These are phyloP conservation scores for Streptopelia turtur DNA, from an alignment of 2,797 vertebrate species.

Conservation along the genomic window DNA sequence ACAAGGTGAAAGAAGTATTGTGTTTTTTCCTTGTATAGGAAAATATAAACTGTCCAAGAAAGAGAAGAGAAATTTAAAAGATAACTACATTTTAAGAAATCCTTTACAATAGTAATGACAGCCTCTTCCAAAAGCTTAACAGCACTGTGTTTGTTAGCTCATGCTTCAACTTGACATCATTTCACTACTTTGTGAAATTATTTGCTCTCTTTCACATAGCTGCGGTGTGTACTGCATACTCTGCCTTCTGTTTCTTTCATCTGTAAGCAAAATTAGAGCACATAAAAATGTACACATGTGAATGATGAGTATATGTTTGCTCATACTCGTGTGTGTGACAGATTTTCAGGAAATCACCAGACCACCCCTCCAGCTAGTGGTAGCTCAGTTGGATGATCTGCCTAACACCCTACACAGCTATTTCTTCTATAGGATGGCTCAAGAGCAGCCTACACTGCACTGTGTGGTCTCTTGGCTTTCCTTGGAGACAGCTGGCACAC, in stretches of 20 bases:
- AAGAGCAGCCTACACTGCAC: not conserved
- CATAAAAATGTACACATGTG: not conserved
- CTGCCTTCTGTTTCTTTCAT: not conserved
- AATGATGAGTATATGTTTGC: not conserved
- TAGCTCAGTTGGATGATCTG: not conserved
- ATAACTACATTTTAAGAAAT: not conserved
- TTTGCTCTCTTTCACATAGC: not conserved
- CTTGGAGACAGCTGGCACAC: not conserved
- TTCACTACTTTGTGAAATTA: not conserved
- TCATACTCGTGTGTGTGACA: accelerated
- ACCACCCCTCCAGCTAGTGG: not conserved
- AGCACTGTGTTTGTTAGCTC: not conserved
- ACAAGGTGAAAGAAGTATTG: not conserved
- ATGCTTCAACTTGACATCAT: not conserved
- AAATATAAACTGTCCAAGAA: not conserved
- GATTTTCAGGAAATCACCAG: not conserved
- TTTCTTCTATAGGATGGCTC: not conserved
- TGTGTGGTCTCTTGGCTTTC: not conserved
- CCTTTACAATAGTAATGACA: not conserved
- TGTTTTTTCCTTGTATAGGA: not conserved
- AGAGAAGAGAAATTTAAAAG: not conserved
- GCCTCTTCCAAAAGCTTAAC: not conserved
- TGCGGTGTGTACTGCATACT: not conserved
- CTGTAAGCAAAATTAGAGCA: not conserved
- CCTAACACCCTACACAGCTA: not conserved